Evolutionary conservation across 2,797 vertebrate genomes (phyloP).

Genomic region (Aldrovandia affinis): DNA sequence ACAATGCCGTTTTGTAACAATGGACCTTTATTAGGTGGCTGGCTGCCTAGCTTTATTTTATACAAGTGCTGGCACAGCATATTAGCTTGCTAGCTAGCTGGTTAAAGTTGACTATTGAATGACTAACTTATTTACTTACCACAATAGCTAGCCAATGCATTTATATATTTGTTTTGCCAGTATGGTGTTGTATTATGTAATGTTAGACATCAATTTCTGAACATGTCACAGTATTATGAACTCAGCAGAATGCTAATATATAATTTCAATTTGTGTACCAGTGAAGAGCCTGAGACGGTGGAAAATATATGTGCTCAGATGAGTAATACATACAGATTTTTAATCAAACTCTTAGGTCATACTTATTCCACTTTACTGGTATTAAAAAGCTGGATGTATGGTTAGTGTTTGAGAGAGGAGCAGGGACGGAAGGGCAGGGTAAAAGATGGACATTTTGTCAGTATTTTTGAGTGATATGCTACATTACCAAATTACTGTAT

Average conservation of each 20-base stretch:
- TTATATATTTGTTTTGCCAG: neutral
- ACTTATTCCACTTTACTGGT: neutral
- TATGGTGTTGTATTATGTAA: neutral
- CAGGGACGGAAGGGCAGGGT: neutral
- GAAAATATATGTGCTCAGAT: neutral
- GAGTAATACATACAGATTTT: slow-evolving; percentile 14
- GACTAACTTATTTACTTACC: neutral
- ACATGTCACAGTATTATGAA: neutral
- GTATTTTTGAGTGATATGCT: neutral
- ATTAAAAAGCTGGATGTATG: neutral
- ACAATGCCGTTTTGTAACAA: neutral
- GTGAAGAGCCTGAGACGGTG: neutral
- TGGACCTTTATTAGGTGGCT: neutral
- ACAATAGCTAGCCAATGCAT: neutral
- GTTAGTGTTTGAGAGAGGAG: neutral
- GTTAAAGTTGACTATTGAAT: neutral
- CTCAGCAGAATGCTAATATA: neutral
- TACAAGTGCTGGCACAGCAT: neutral
- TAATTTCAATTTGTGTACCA: neutral
- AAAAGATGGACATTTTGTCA: neutral
- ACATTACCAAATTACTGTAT: neutral
- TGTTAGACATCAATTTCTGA: neutral
- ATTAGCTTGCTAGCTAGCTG: neutral
- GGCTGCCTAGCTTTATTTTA: neutral
- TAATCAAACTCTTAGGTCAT: neutral